Percentiles rank a stretch among this genome's conserved stretches.
These are phyloP conservation scores for Benitochromis conjunctus DNA, from an alignment of 2,113 vertebrate genomes.

Conservation along the genomic window DNA sequence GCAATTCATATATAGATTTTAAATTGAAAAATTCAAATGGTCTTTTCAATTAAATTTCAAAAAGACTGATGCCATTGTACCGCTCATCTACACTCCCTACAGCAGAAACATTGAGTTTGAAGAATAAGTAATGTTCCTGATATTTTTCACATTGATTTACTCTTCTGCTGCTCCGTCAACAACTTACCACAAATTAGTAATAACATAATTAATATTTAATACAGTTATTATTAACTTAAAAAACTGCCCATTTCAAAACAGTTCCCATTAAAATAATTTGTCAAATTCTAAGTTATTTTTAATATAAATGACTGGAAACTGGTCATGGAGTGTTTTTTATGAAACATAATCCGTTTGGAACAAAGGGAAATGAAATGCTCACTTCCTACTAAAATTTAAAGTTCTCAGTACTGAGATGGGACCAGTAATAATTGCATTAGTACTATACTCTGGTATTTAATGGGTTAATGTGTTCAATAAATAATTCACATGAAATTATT, in stretches of 20 bases:
- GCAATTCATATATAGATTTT: neutral
- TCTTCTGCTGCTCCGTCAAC: accelerated
- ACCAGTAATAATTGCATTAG: neutral
- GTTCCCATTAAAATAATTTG: neutral
- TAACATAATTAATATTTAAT: neutral
- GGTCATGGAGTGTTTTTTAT: neutral
- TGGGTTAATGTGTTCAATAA: neutral
- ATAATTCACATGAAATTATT: neutral
- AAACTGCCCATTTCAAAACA: neutral
- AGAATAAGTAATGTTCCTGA: neutral
- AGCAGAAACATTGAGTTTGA: neutral
- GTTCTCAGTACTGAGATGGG: neutral
- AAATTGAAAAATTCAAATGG: neutral
- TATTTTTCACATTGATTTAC: neutral
- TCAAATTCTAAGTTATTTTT: neutral
- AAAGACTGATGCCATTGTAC: neutral
- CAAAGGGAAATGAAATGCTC: neutral
- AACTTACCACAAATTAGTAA: neutral
- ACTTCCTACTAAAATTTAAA: neutral
- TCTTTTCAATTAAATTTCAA: neutral
- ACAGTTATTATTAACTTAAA: neutral
- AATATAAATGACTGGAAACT: neutral
- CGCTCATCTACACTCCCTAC: neutral
- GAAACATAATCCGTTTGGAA: neutral
- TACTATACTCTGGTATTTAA: neutral